Evolutionary conservation across 2,888 invertebrate genomes (phyloP).

Genomic region (Amiota communis): DNA sequence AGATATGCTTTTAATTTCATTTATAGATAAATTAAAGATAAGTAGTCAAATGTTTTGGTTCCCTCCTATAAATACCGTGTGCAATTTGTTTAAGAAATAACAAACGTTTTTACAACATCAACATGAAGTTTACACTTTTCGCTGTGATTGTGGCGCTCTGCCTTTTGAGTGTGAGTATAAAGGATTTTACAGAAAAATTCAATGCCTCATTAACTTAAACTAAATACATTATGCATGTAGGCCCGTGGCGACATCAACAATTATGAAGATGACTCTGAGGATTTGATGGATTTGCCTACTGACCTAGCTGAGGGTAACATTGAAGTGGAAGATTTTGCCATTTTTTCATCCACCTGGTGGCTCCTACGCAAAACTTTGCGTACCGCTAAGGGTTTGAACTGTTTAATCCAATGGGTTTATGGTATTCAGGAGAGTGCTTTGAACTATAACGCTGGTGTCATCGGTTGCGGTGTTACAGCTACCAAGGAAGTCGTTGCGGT

Average conservation of each 20-base stretch:
- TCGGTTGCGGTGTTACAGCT: constrained; percentile 50
- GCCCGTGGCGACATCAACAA: constrained; percentile 41
- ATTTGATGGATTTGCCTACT: constrained; percentile 27
- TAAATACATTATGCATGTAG: constrained; percentile 37
- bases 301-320: constrained; percentile 34
- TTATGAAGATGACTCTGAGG: constrained; percentile 22
- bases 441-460: constrained; percentile 45
- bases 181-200: not conserved
- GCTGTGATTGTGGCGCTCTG: constrained; percentile 50
- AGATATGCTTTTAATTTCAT: too few relatives aligned
- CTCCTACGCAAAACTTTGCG: constrained; percentile 45
- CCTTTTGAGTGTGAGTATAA: constrained; percentile 50
- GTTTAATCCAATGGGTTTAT: constrained; percentile 53
- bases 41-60: too few relatives aligned
- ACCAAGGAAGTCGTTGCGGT: constrained; percentile 51
- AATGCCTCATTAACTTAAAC: not conserved
- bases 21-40: too few relatives aligned
- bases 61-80: not conserved
- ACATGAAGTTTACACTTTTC: constrained; percentile 55
- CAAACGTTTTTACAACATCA: constrained; percentile 11
- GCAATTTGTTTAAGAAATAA: not conserved
- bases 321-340: constrained; percentile 31
- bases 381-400: constrained; percentile 59
- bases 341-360: constrained; percentile 35
- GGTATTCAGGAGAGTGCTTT: constrained; percentile 49